Evolutionary conservation across 2,888 invertebrate genomes (phyloP).

Genomic region (Ashinkailepas kermadecensis): DNA sequence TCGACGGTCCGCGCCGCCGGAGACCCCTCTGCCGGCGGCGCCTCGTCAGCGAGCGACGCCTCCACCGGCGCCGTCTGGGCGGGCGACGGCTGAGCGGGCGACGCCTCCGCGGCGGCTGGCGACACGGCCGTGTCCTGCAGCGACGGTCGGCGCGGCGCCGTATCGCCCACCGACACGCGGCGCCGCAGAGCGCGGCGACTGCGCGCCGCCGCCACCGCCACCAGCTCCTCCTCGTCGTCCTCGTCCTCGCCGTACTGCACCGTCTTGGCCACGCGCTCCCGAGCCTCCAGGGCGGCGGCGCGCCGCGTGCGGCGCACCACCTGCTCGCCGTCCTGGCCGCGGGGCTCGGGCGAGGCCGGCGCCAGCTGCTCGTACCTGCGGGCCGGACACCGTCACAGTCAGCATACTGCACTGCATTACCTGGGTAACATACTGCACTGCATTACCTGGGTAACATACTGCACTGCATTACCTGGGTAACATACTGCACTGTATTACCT

Average conservation of each 20-base stretch:
- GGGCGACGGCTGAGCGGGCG: too few relatives aligned
- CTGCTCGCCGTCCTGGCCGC: not conserved
- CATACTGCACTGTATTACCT: too few relatives aligned
- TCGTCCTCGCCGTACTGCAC: not conserved
- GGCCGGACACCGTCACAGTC: not conserved
- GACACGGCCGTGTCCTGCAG: not conserved
- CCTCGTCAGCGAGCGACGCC: too few relatives aligned
- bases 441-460: too few relatives aligned
- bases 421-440: too few relatives aligned
- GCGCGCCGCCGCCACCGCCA: too few relatives aligned
- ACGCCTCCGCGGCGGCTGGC: not conserved
- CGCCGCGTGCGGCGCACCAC: not conserved
- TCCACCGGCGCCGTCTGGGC: too few relatives aligned
- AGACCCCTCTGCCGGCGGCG: too few relatives aligned
- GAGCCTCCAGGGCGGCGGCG: conserved; percentile 8
- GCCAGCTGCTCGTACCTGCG: not conserved
- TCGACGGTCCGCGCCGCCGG: too few relatives aligned
- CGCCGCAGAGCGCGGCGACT: not conserved
- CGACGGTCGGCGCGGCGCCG: not conserved
- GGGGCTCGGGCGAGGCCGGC: too few relatives aligned
- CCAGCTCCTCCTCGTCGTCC: not conserved
- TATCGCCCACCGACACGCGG: not conserved
- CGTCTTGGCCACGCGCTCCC: conserved; percentile 10
- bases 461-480: too few relatives aligned
- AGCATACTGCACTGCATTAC: too few relatives aligned